Evolutionary conservation across 1,140 invertebrate genomes (phyloP).

Genomic region (Asbolus verrucosus): DNA sequence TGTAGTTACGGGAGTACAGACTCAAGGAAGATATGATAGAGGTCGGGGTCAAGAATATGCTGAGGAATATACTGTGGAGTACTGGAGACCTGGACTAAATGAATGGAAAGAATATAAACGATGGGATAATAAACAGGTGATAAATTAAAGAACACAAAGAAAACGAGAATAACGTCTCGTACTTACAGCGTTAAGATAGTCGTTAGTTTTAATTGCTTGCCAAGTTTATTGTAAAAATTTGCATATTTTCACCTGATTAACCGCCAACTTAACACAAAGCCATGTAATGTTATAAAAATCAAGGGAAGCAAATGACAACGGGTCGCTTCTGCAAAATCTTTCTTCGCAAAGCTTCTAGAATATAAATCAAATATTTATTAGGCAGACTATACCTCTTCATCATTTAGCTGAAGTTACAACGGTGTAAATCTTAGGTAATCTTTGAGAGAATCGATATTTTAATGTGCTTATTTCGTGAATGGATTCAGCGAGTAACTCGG

Average conservation of each 20-base stretch:
- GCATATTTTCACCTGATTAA: too few relatives aligned
- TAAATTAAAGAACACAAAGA: slow-evolving; percentile 3
- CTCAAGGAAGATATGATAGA: slow-evolving; percentile 84
- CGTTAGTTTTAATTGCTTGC: too few relatives aligned
- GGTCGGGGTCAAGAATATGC: slow-evolving; percentile 83
- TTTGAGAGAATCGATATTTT: slow-evolving; percentile 26
- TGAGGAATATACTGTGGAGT: slow-evolving; percentile 81
- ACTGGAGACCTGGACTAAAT: slow-evolving; percentile 74
- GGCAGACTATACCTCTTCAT: neutral
- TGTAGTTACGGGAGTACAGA: slow-evolving; percentile 79
- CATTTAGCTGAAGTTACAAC: too few relatives aligned
- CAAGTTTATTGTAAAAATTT: too few relatives aligned
- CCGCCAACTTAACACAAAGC: too few relatives aligned
- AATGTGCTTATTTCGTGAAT: slow-evolving; percentile 21
- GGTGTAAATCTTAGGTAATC: neutral
- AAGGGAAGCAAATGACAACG: neutral
- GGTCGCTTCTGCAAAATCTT: too few relatives aligned
- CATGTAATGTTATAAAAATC: neutral
- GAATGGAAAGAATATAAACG: slow-evolving; percentile 76
- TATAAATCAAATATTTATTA: neutral
- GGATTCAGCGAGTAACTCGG: neutral
- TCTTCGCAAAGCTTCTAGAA: neutral
- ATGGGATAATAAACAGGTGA: slow-evolving; percentile 74
- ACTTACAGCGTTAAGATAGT: neutral
- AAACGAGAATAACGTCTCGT: neutral